phyloP scores from a whole-genome alignment of 2,797 vertebrate genomes.

The Pteropus rufus region DNA sequence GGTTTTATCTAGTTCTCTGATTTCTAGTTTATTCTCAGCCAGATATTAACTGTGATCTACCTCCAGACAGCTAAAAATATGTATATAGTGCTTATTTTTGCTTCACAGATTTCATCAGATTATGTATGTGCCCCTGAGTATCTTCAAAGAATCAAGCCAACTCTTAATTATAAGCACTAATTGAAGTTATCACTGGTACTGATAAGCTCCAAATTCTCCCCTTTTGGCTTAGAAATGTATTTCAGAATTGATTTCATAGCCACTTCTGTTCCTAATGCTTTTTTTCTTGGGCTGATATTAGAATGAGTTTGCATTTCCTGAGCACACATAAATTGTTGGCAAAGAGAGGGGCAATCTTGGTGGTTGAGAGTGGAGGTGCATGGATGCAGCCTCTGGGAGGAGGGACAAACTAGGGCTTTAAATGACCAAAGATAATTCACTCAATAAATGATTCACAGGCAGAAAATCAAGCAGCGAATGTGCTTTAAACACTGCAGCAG shows the following conservation, averaged over 20 bases:
- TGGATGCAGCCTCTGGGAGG: neutral
- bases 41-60: neutral
- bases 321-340: slow-evolving; percentile 43
- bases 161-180: slow-evolving; percentile 41
- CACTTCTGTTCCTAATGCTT: slow-evolving; percentile 48
- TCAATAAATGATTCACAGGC: slow-evolving; percentile 48
- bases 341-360: neutral
- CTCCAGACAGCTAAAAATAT: neutral
- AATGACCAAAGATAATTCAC: slow-evolving; percentile 54
- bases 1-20: slow-evolving; percentile 12
- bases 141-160: slow-evolving; percentile 36
- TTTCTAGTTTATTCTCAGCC: slow-evolving; percentile 31
- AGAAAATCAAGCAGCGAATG: slow-evolving; percentile 33
- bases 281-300: slow-evolving; percentile 50
- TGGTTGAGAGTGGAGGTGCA: neutral
- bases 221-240: slow-evolving; percentile 38
- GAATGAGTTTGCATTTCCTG: slow-evolving; percentile 65
- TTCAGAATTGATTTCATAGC: slow-evolving; percentile 46
- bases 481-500: slow-evolving; percentile 42
- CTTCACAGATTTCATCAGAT: slow-evolving; percentile 11
- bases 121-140: neutral
- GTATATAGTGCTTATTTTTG: neutral
- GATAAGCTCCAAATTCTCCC: slow-evolving; percentile 40
- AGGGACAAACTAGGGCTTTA: slow-evolving; percentile 17
- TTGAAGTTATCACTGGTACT: slow-evolving; percentile 2